Evolutionary conservation across 2,888 invertebrate genomes (phyloP).

Genomic region (Yponomeuta sedellus): DNA sequence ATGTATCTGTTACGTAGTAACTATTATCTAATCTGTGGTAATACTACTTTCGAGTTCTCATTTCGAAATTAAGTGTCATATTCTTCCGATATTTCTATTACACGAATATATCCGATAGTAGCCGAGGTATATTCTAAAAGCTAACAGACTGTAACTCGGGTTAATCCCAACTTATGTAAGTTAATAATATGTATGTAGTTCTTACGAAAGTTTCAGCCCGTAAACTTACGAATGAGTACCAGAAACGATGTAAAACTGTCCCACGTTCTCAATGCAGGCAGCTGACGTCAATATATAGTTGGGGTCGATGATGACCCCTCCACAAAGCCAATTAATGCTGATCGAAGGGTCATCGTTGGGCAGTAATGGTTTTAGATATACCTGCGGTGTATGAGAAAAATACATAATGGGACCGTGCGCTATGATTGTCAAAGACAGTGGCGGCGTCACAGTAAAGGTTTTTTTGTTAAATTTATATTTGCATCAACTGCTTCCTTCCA

Average conservation of each 20-base stretch:
- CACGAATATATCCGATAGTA: no score
- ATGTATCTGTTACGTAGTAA: no score
- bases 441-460: no score
- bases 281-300: constrained; percentile 60
- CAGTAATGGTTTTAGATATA: constrained; percentile 47
- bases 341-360: constrained; percentile 41
- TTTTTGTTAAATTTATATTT: no score
- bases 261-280: constrained; percentile 59
- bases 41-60: no score
- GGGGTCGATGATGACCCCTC: constrained; percentile 51
- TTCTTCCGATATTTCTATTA: no score
- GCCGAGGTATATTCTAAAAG: neutral
- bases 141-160: neutral
- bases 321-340: constrained; percentile 41
- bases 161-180: neutral
- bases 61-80: no score
- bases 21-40: no score
- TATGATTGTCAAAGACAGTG: no score
- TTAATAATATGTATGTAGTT: neutral
- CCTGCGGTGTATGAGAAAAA: constrained; percentile 29
- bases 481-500: no score
- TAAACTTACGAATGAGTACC: constrained; percentile 50
- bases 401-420: neutral
- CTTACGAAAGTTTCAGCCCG: neutral
- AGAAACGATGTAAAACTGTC: constrained; percentile 59